These are phyloP conservation scores for Pseudopipra pipra DNA, from an alignment of 2,113 vertebrate genomes.

Conservation along the genomic window DNA sequence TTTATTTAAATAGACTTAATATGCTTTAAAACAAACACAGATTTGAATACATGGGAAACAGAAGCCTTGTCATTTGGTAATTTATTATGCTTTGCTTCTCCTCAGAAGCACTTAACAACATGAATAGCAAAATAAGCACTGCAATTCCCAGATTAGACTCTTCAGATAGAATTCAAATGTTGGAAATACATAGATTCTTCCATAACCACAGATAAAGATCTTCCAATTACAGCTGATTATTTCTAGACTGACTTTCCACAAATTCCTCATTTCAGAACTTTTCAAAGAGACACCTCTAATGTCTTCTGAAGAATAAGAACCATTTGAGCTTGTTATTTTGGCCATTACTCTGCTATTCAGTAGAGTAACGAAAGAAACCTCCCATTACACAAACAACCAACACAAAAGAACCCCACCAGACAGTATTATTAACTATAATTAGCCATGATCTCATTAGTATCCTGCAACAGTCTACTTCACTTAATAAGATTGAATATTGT, in stretches of 20 bases:
- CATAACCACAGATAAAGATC: background rate
- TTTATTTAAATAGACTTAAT: background rate
- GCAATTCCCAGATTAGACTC: background rate
- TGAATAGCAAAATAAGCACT: background rate
- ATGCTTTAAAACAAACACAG: background rate
- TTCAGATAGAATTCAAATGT: background rate
- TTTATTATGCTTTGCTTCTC: background rate
- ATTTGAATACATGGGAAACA: background rate
- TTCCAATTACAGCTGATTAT: background rate
- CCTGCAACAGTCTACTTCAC: background rate
- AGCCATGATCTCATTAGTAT: background rate
- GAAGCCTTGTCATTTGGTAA: conserved; percentile 1
- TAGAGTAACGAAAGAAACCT: background rate
- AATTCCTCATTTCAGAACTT: background rate
- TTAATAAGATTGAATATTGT: background rate
- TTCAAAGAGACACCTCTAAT: background rate
- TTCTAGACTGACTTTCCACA: background rate
- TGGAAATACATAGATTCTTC: background rate
- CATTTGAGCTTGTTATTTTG: background rate
- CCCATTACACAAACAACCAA: background rate
- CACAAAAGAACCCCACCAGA: background rate
- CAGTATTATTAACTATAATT: background rate
- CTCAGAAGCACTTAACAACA: conserved; percentile 17
- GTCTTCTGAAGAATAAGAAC: background rate
- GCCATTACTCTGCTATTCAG: background rate